Evolutionary conservation across 1,140 invertebrate genomes (phyloP).

Genomic region (roundworm (Caenorhabditis elegans)): WBcel235 BX284605.5:2925501-2926000

Average conservation of each 20-base stretch:
- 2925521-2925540: too few relatives aligned
- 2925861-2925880: neutral
- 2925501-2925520: too few relatives aligned
- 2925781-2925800: neutral
- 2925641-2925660: too few relatives aligned
- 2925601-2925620: too few relatives aligned
- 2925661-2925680: too few relatives aligned
- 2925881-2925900: neutral
- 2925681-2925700: too few relatives aligned
- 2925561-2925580: too few relatives aligned
- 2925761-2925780: neutral
- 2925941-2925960: neutral
- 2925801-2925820: constrained; percentile 2
- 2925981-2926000: constrained; percentile 11
- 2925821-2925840: neutral
- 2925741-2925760: neutral
- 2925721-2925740: neutral
- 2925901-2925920: neutral
- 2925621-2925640: too few relatives aligned
- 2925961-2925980: constrained; percentile 13
- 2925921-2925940: neutral
- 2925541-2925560: too few relatives aligned
- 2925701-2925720: too few relatives aligned
- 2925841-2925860: neutral
- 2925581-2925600: too few relatives aligned